Percentiles rank a stretch among this genome's conserved stretches.
phyloP scores from a whole-genome alignment of 2,888 invertebrate genomes.

The Drosophila ochracea region DNA sequence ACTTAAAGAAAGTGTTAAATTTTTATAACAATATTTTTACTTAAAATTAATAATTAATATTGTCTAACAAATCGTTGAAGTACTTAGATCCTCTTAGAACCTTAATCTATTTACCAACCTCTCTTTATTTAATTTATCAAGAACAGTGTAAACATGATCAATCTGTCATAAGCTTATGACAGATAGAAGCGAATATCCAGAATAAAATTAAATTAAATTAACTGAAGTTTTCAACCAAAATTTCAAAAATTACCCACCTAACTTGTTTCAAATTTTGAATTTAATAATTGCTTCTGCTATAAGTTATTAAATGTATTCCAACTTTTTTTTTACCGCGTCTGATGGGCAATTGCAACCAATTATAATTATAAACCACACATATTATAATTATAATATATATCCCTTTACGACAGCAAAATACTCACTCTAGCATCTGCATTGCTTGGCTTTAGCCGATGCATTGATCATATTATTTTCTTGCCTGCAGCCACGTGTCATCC shows the following conservation, averaged over 20 bases:
- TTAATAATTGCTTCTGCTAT: background rate
- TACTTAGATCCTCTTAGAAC: background rate
- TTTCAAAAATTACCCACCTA: background rate
- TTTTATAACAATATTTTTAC: background rate
- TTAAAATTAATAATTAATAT: background rate
- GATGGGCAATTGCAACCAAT: conserved; percentile 32
- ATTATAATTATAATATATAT: conserved; percentile 16
- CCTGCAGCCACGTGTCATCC: conserved; percentile 47
- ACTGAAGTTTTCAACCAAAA: background rate
- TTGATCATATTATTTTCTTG: conserved; percentile 40
- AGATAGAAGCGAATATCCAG: background rate
- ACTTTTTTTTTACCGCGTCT: background rate
- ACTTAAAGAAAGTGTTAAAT: too few relatives aligned
- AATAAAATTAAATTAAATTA: background rate
- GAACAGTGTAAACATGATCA: background rate
- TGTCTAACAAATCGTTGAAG: background rate
- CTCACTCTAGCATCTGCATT: conserved; percentile 4
- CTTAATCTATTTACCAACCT: background rate
- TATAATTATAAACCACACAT: conserved; percentile 26
- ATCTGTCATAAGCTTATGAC: background rate
- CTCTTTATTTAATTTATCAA: background rate
- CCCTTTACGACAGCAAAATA: conserved; percentile 38
- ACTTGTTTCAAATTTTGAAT: background rate
- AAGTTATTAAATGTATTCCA: background rate
- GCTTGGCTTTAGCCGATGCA: conserved; percentile 39